phyloP scores from a whole-genome alignment of 2,888 invertebrate species.

The Acleris literana region DNA sequence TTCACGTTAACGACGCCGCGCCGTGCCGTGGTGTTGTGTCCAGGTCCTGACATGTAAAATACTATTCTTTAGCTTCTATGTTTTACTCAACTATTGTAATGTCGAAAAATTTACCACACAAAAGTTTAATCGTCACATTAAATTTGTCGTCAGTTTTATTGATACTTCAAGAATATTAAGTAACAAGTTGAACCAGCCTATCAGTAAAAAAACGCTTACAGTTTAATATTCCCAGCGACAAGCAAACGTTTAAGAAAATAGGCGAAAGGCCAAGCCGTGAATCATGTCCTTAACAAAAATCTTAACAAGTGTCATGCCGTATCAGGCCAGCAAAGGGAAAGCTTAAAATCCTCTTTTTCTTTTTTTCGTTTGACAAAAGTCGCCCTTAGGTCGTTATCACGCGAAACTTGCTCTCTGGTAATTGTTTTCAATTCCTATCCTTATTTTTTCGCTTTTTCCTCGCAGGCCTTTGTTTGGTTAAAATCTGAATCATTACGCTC shows the following conservation, averaged over 20 bases:
- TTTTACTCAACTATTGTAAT: too few species aligned
- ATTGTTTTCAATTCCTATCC: conserved; percentile 72
- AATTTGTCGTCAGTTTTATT: too few species aligned
- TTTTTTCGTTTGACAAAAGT: conserved; percentile 58
- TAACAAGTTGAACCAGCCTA: too few species aligned
- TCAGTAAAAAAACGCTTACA: background rate
- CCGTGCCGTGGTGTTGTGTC: too few species aligned
- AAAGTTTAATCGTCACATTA: too few species aligned
- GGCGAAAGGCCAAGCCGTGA: conserved; percentile 21
- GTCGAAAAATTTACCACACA: too few species aligned
- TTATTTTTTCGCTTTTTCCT: conserved; percentile 49
- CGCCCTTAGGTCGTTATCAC: conserved; percentile 61
- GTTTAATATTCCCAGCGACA: background rate
- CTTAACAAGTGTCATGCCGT: conserved; percentile 31
- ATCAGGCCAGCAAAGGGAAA: conserved; percentile 43
- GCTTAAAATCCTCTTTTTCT: conserved; percentile 50
- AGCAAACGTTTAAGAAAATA: conserved; percentile 8
- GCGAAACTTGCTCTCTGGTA: conserved; percentile 62
- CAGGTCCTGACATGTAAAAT: too few species aligned
- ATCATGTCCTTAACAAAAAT: conserved; percentile 23
- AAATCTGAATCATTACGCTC: conserved; percentile 39
- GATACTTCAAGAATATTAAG: too few species aligned
- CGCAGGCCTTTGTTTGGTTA: conserved; percentile 30
- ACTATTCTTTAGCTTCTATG: too few species aligned
- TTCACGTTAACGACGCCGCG: too few species aligned